Evolutionary conservation across 2,113 vertebrate species (phyloP).

Genomic region (Menura novaehollandiae): DNA sequence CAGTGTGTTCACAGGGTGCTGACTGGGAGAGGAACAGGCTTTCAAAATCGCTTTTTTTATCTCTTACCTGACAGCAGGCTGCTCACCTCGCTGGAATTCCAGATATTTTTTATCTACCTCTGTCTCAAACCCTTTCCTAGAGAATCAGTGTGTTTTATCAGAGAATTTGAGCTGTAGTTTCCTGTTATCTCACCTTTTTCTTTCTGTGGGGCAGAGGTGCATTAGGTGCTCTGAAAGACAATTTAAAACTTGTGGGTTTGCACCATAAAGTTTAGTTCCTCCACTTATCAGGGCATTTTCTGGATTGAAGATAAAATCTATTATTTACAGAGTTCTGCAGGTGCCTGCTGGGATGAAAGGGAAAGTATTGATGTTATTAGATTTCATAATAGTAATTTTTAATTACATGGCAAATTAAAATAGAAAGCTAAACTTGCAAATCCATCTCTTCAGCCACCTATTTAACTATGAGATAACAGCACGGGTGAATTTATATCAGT

Average conservation of each 20-base stretch:
- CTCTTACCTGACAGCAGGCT: not conserved
- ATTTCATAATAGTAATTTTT: not conserved
- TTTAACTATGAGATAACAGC: not conserved
- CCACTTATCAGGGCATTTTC: not conserved
- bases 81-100: not conserved
- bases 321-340: accelerated
- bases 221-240: not conserved
- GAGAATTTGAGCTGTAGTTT: not conserved
- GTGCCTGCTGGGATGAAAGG: not conserved
- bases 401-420: not conserved
- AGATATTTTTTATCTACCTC: not conserved
- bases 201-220: not conserved
- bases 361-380: not conserved
- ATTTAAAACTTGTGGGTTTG: not conserved
- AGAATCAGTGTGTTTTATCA: not conserved
- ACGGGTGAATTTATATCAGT: not conserved
- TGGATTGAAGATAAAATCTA: not conserved
- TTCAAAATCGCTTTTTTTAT: not conserved
- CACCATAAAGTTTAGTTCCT: not conserved
- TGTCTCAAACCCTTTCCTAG: not conserved
- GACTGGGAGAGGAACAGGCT: accelerated
- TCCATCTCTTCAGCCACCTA: not conserved
- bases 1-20: not conserved
- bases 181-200: not conserved
- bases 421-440: not conserved